Base-by-base conservation (phyloP, 1,140 invertebrate genomes). In the Frieseomelitta varia region DNA sequence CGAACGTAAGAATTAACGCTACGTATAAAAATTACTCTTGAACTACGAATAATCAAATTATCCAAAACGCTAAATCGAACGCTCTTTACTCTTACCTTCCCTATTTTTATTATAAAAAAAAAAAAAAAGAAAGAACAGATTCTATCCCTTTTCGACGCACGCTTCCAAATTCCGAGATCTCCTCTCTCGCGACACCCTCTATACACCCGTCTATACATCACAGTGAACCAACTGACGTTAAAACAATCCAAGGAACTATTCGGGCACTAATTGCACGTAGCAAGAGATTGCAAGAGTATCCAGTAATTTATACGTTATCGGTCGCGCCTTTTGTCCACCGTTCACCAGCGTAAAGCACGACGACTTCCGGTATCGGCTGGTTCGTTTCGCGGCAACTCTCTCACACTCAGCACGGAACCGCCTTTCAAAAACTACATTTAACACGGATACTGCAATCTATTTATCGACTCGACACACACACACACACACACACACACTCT, bases 231-330 rank as follows among this genome's bases (percentile, higher is more conserved):
- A 87, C 55, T 72, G 87, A 30, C 61, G 27, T 65, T 75, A 81
- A 87, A 61, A 67, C 75, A 63, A 88, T 80, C 87, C 85, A 88
- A 88, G 86, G 83, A 88, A 88, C 87, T 79, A 89, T 86, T 77
- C 68, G 77, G 68, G 83, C 58, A 86, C 61, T 88, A 86, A 83
- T 80, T 61, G 61, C 85, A 77, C 14, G 27, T 84, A 83, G 15
- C 53, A 76, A 6, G 39, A 47, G 63, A 88, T 80, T 76, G 69
- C 76, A 39, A 83, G 72, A 68, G 61, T 81, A 19, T 61, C 68
- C 81, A 74, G 61, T 12, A 56, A n/a, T 61, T 76, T 85, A 68
- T 72, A 80, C 51, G 58, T 39, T 68, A 71, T 71, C 55, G 55
- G 61, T 61, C 74, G 69, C 21, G 53, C 12, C 30, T 27, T 8